phyloP scores from a whole-genome alignment of 1,140 invertebrate genomes.

The Helicoverpa zea region DNA sequence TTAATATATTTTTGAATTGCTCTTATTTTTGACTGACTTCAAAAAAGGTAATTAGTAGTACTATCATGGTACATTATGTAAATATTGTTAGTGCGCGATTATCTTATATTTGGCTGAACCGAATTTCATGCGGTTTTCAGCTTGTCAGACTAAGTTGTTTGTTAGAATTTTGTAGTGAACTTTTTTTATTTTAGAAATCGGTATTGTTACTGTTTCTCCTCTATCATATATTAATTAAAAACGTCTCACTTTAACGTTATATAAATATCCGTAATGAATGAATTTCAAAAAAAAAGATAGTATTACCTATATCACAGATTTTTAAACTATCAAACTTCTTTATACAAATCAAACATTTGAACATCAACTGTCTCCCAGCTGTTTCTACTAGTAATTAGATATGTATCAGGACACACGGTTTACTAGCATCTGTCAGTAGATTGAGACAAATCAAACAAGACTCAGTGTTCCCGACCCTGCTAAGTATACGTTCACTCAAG shows the following conservation, averaged over 20 bases:
- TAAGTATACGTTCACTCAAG: not conserved
- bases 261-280: no score
- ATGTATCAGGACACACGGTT: slow-evolving; percentile 13
- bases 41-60: no score
- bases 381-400: slow-evolving; percentile 41
- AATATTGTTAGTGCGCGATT: no score
- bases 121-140: not conserved
- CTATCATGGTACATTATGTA: no score
- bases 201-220: no score
- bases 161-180: no score
- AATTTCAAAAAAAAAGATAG: no score
- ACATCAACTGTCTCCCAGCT: slow-evolving; percentile 4
- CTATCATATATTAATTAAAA: no score
- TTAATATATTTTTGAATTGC: not conserved
- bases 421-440: not conserved
- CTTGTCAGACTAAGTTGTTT: no score
- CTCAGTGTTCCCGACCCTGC: not conserved
- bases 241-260: no score
- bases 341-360: not conserved
- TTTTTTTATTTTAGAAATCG: no score
- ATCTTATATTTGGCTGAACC: not conserved
- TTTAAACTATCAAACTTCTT: not conserved
- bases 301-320: not conserved
- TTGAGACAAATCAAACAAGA: not conserved
- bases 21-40: no score